phyloP scores from a whole-genome alignment of 2,113 vertebrate species.

The Callorhinus ursinus region DNA sequence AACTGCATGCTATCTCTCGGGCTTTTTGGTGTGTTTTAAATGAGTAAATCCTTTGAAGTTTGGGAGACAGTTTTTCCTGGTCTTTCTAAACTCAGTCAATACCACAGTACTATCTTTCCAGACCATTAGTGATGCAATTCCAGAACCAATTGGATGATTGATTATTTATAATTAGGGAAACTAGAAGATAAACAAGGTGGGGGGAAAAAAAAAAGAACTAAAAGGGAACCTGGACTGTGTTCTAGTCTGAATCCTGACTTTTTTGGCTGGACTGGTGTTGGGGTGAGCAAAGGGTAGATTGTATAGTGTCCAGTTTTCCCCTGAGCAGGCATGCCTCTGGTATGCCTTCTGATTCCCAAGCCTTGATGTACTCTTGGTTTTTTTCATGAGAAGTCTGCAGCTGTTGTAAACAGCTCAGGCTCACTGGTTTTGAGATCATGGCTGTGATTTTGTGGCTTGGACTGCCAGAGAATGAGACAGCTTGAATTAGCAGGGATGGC shows the following conservation, averaged over 20 bases:
- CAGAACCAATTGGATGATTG: conserved; percentile 65
- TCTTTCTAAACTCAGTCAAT: conserved; percentile 33
- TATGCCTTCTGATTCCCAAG: background rate
- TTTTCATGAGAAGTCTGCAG: background rate
- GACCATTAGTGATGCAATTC: conserved; percentile 70
- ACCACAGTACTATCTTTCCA: conserved; percentile 58
- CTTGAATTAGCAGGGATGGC: background rate
- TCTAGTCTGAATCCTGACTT: background rate
- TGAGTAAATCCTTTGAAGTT: conserved; percentile 68
- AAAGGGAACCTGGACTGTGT: conserved; percentile 57
- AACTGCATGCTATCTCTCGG: conserved; percentile 19
- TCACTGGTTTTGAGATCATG: background rate
- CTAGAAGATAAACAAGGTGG: conserved; percentile 67
- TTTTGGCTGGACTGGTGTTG: background rate
- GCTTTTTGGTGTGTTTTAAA: conserved; percentile 48
- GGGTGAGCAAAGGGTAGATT: background rate
- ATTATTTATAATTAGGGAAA: conserved; percentile 65
- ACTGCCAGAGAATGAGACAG: background rate
- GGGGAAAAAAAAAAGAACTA: conserved; percentile 28
- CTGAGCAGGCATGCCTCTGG: background rate
- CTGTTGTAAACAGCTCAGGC: background rate
- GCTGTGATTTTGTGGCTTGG: background rate
- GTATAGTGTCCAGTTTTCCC: background rate
- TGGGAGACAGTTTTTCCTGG: conserved; percentile 19
- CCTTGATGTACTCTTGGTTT: background rate